Evolutionary conservation across 2,888 invertebrate genomes (phyloP).

Genomic region (Seira musarum): DNA sequence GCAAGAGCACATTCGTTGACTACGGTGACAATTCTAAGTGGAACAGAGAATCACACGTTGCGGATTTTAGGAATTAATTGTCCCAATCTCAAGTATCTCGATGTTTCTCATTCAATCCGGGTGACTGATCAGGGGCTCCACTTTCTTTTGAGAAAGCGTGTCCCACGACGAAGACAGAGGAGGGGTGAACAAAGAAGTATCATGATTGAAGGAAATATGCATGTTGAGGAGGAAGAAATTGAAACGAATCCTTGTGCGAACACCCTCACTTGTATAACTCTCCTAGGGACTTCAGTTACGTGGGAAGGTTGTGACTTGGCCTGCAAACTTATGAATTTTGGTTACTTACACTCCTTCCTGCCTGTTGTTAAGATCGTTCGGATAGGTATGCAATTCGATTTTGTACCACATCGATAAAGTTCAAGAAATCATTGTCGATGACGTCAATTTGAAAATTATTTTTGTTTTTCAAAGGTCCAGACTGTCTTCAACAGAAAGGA

Average conservation of each 20-base stretch:
- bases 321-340: conserved; percentile 43
- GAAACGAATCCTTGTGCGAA: conserved; percentile 44
- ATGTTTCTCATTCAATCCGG: conserved; percentile 46
- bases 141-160: conserved; percentile 38
- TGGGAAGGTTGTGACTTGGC: conserved; percentile 41
- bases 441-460: too few species aligned
- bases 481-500: too few species aligned
- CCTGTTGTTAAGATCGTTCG: conserved; percentile 53
- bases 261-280: conserved; percentile 15
- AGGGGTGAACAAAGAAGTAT: neutral
- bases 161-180: neutral
- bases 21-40: conserved; percentile 46
- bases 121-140: conserved; percentile 53
- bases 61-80: conserved; percentile 56
- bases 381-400: neutral
- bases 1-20: conserved; percentile 47
- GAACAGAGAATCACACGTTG: conserved; percentile 55
- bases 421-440: too few species aligned
- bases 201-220: neutral
- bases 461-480: too few species aligned
- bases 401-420: neutral
- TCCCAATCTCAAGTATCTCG: conserved; percentile 43
- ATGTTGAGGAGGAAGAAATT: neutral
- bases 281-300: conserved; percentile 51
- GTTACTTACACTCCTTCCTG: conserved; percentile 42